Base-by-base conservation (phyloP, 2,888 invertebrate genomes). In the Philaethria dido region DNA sequence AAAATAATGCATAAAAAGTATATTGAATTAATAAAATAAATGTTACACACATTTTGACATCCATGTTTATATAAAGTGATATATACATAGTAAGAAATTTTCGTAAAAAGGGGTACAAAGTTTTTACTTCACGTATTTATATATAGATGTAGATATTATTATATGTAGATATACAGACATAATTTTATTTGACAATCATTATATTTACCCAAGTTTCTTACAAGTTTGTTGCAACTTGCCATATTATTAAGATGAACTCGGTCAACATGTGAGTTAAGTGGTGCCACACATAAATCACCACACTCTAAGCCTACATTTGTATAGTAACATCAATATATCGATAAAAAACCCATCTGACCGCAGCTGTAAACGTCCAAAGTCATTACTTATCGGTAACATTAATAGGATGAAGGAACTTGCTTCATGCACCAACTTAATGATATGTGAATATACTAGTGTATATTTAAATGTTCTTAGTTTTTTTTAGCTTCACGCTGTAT, bases 301-400 rank as follows among this genome's bases (percentile, higher is more conserved):
- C 64, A 73, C 73, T 70, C 71, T 69, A 66, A 70, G 69, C 72
- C 72, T 77, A 80, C 78, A 80, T 76, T 77, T 80, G 81, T 80
- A 83, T 80, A 81, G 77, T 73, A 70, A 74, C 78, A 78, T 81
- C 83, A 82, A 86, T 86, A 84, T 80, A 80, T 86, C 85, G 85
- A 88, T 86, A 77, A 78, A 78, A 78, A 77, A 71, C 72, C 71
- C 70, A 74, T 74, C 75, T 72, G 77, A 74, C 77, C 78, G 78
- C 85, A 84, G 80, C 82, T 84, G 86, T 82, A 78, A 78, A 77
- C 74, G 72, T 78, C 79, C 77, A 70, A 74, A 78, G 77, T 80
- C 86, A 84, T 87, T 84, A 87, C 84, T 88, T 87, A 86, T 87
- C 86, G 80, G 66, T 74, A 81, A 82, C 86, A 88, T 87, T 87